Evolutionary conservation across 2,797 vertebrate species (phyloP), one percentile per base, ranked within the genome.

Genomic region (Staurois parvus): DNA sequence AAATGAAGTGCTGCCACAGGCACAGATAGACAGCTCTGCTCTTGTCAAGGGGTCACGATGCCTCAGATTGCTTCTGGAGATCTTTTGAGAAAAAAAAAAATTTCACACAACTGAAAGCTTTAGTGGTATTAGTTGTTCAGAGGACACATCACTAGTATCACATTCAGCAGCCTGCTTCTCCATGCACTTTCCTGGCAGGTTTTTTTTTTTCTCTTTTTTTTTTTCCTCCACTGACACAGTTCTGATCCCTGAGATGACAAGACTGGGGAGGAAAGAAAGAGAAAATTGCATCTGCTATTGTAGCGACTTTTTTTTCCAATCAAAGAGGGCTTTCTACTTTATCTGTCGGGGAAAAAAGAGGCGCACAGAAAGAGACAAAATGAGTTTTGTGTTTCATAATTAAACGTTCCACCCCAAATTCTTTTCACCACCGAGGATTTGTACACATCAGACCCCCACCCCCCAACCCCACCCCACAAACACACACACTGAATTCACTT

Each of bases 61-160:
- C 93, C 96, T 94, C 96, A 97, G 96, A 98, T 97, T 97, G 97
- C 96, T 97, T 97, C 96, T 96, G 94, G 96, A 96, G 96, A 96
- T 97, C 96, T 97, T 97, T 97, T 95, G 96, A 97, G 97, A 26
- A 62, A 62, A 62, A 62, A 15, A 45, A 37, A 10, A 97, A 97
- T 96, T 96, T 97, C 96, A 97, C 96, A 97, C 95, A 95, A 97
- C 96, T 97, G 96, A 96, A 96, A 96, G 96, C 96, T 97, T 73
- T 97, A 96, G 95, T 91, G 93, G 95, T 95, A 97, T 95, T 95
- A 92, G 95, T 81, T 96, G 95, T 91, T 98, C 96, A 97, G 97
- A 97, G 96, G 96, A 95, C 95, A 97, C 96, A 97, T 97, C 95
- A 97, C 96, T 96, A 93, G 94, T 94, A 96, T 96, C 95, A 94